Evolutionary conservation across 2,888 invertebrate species (phyloP), one percentile per base, ranked within the genome.

Genomic region (Ecliptopera silaceata): DNA sequence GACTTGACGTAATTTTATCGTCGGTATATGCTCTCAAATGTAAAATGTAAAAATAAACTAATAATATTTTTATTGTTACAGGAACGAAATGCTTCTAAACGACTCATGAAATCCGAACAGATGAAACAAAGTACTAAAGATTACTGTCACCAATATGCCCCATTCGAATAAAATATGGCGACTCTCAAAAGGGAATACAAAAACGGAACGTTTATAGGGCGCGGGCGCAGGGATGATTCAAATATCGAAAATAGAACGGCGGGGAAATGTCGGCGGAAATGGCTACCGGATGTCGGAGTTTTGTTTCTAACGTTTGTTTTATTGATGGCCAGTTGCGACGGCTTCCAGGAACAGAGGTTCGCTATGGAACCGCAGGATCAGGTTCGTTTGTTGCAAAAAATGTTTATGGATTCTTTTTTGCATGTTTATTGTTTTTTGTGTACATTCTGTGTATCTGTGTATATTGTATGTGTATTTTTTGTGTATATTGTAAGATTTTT

Each of bases 341-440:
- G 90, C 71, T 77, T 77, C 70, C 82, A 83, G 60, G 94, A 94
- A 75, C 98, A 98, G 88, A 94, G 95, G 82, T 98, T 98, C 84
- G 96, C 96, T 31, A 96, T 96, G 93, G 96, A 98, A 79, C 98
- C 98, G 2, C 95, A 95, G 83, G 97, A 98, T 92, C 95, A 89
- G 86, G 88, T 88, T 48, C 58, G 61, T 58, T 56, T 57, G 32
- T 44, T 53, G 39, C 39, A 41, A 41, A 54, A 36, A 34, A 43
- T 55, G 48, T 49, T 56, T 49, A 32, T 29, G 34, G 32, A 29
- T 13, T 11, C 26, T n/a, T n/a, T n/a, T n/a, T n/a, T n/a, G n/a
- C n/a, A n/a, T n/a, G n/a, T n/a, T n/a, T n/a, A n/a, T n/a, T n/a
- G 22, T 38, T 17, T 22, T 31, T 26, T 12, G 20, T 45, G 43